Evolutionary conservation across 2,113 vertebrate species (phyloP).

Genomic region (Podarcis raffonei): DNA sequence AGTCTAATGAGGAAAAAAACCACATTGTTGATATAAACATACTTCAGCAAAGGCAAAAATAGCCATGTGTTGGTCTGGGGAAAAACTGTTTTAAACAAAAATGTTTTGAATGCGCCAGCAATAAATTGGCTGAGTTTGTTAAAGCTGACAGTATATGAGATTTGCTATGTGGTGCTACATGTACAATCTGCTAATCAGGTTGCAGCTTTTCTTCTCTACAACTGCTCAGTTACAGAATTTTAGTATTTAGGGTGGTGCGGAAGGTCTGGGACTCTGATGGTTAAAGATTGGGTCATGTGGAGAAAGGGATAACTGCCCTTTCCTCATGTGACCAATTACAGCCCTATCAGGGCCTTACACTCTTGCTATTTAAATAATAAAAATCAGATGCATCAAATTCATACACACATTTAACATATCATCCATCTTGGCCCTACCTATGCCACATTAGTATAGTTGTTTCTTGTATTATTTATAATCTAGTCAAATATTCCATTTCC

Average conservation of each 20-base stretch:
- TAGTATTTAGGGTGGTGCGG: too few relatives aligned
- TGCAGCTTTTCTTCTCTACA: not conserved
- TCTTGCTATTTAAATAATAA: not conserved
- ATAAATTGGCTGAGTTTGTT: not conserved
- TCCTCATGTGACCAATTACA: too few relatives aligned
- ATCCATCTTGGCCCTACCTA: not conserved
- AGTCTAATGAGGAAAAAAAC: not conserved
- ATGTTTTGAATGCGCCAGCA: not conserved
- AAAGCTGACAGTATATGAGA: not conserved
- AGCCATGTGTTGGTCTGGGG: not conserved
- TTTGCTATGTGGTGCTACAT: not conserved
- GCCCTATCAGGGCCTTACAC: not conserved
- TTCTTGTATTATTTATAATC: not conserved
- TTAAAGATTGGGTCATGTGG: not conserved
- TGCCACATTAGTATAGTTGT: not conserved
- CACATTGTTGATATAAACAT: not conserved
- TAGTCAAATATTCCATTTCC: constrained; percentile 23
- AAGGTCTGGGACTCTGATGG: not conserved
- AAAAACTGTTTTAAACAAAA: not conserved
- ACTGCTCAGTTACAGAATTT: not conserved
- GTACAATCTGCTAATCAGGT: constrained; percentile 5
- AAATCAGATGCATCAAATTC: not conserved
- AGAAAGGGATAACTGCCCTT: not conserved
- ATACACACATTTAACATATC: not conserved
- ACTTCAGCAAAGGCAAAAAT: not conserved